These are phyloP conservation scores for Serripes groenlandicus DNA, from an alignment of 2,888 invertebrate species.

Conservation along the genomic window DNA sequence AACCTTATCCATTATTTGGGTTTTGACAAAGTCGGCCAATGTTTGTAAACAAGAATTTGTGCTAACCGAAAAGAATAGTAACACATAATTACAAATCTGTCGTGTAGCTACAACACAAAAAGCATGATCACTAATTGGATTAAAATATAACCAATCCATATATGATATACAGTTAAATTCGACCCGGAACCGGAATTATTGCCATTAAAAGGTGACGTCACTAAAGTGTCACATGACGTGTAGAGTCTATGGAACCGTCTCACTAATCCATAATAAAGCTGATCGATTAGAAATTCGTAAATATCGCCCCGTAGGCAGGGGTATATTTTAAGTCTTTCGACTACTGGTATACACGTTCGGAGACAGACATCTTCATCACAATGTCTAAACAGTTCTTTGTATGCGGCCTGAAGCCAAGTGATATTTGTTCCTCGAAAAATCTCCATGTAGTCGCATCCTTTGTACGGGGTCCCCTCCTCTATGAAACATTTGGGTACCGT, in stretches of 20 bases:
- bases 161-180: not conserved
- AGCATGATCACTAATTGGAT: not conserved
- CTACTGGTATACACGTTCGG: conserved; percentile 7
- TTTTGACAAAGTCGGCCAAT: too few relatives aligned
- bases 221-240: conserved; percentile 15
- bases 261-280: conserved; percentile 1
- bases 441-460: conserved; percentile 17
- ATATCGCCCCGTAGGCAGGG: conserved; percentile 28
- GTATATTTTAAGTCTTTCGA: not conserved
- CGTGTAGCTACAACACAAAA: not conserved
- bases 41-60: too few relatives aligned
- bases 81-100: too few relatives aligned
- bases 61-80: too few relatives aligned
- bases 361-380: conserved; percentile 12
- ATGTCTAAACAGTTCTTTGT: not conserved
- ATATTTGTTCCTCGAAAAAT: not conserved
- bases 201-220: not conserved
- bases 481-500: conserved; percentile 60
- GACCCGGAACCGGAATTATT: not conserved
- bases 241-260: conserved; percentile 3
- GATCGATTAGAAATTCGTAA: conserved; percentile 15
- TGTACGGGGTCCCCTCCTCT: not conserved
- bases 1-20: too few relatives aligned
- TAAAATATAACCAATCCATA: not conserved
- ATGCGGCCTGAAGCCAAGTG: not conserved